A percentile compares a stretch with the other conserved stretches of the same genome.
Evolutionary conservation across 2,113 vertebrate species (phyloP).

Genomic region (Pygoscelis antarcticus): DNA sequence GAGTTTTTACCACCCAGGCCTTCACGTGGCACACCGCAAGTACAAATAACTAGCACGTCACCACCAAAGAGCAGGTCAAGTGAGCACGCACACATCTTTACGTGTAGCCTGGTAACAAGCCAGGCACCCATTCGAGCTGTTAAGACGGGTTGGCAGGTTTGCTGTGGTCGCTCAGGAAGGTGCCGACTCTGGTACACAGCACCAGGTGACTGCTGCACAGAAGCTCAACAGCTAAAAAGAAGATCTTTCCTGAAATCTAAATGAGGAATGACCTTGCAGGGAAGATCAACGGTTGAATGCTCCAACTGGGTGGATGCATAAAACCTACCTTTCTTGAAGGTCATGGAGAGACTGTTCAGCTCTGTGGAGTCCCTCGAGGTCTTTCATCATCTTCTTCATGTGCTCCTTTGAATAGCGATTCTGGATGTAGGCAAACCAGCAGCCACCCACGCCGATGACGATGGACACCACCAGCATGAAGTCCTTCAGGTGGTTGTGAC

Average conservation of each 20-base stretch:
- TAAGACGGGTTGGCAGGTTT: background rate
- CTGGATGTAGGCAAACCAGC: constrained; percentile 99
- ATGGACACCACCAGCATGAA: constrained; percentile 99
- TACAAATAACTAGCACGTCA: background rate
- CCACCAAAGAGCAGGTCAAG: background rate
- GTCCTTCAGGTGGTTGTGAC: constrained; percentile 97
- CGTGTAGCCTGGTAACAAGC: background rate
- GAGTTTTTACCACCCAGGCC: background rate
- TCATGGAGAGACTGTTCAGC: constrained; percentile 97
- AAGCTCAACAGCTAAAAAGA: accelerated
- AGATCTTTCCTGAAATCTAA: background rate
- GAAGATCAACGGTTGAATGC: accelerated
- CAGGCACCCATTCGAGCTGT: accelerated
- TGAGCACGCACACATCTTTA: background rate
- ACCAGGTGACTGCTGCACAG: background rate
- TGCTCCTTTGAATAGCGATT: constrained; percentile 98
- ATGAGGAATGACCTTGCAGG: accelerated
- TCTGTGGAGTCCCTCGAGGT: constrained; percentile 94
- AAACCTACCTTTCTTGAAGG: constrained; percentile 91
- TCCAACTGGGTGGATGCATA: accelerated
- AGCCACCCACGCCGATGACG: constrained; percentile 96
- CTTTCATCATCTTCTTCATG: constrained; percentile 99
- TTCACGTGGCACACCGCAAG: background rate
- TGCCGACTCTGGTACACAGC: background rate
- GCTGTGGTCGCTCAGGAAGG: background rate